phyloP scores from a whole-genome alignment of 1,140 invertebrate species.

The Hypsibius dujardini region DNA sequence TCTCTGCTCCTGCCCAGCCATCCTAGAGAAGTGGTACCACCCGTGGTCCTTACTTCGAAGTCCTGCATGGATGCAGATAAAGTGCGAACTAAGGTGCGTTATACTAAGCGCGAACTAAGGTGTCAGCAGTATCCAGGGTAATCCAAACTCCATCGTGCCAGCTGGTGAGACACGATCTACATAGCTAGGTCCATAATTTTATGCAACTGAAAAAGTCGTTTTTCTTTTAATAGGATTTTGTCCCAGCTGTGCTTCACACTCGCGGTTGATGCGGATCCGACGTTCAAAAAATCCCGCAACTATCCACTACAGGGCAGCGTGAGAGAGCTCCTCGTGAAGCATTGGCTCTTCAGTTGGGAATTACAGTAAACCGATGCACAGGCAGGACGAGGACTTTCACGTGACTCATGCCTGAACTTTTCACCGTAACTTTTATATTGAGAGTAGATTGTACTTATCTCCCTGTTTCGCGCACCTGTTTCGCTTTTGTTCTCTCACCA shows the following conservation, averaged over 20 bases:
- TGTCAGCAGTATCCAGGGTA: no score
- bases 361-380: constrained; percentile 31
- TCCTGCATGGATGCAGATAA: constrained; percentile 99
- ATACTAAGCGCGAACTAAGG: background rate
- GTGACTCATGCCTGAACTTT: no score
- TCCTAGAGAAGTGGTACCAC: constrained; percentile 95
- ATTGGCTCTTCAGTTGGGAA: constrained; percentile 99
- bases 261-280: constrained; percentile 83
- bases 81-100: constrained; percentile 66
- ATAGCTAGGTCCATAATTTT: constrained; percentile 7
- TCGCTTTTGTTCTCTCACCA: no score
- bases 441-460: no score
- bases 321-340: constrained; percentile 94
- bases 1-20: constrained; percentile 77
- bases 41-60: constrained; percentile 94
- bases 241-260: constrained; percentile 94
- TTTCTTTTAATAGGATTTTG: constrained; percentile 46
- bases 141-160: no score
- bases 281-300: constrained; percentile 37
- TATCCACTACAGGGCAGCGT: constrained; percentile 73
- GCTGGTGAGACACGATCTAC: no score
- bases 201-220: constrained; percentile 9
- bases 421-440: no score
- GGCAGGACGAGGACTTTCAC: no score
- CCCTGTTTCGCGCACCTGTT: no score